These are phyloP conservation scores for Boulengeromyrus knoepffleri DNA, from an alignment of 2,113 vertebrate genomes.

Conservation along the genomic window DNA sequence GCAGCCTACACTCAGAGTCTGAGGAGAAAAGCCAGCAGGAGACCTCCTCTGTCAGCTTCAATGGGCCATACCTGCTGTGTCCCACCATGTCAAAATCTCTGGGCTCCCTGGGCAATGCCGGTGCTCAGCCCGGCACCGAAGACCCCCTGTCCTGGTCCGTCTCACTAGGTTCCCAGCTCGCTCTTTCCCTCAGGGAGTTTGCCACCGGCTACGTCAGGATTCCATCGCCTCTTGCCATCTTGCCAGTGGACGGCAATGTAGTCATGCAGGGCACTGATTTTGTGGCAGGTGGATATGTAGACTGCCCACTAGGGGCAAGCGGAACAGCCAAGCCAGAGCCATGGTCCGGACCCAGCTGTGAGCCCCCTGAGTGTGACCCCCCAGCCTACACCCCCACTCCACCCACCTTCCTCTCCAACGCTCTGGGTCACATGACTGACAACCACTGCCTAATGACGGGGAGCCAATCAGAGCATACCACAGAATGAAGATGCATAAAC, in stretches of 20 bases:
- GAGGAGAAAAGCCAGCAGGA: neutral
- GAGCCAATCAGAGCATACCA: neutral
- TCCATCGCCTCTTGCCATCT: neutral
- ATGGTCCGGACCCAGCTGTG: neutral
- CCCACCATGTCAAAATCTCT: neutral
- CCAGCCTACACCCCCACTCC: neutral
- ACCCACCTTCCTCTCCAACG: neutral
- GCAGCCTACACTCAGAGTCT: neutral
- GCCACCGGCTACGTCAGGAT: neutral
- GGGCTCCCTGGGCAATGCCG: neutral
- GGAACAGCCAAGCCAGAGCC: neutral
- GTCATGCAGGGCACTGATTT: neutral
- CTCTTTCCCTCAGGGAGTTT: neutral
- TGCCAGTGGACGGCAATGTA: neutral
- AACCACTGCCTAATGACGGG: neutral
- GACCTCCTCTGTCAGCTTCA: neutral
- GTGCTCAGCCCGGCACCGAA: neutral
- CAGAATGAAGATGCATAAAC: neutral
- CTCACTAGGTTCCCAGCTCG: neutral
- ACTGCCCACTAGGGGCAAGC: neutral
- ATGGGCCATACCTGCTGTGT: conserved; percentile 13
- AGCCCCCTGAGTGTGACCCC: neutral
- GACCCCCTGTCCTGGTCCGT: neutral
- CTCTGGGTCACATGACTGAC: neutral
- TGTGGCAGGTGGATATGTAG: neutral